Conservation (phyloP, 2,888 invertebrate genomes). For the Malthinus flaveolus region DNA sequence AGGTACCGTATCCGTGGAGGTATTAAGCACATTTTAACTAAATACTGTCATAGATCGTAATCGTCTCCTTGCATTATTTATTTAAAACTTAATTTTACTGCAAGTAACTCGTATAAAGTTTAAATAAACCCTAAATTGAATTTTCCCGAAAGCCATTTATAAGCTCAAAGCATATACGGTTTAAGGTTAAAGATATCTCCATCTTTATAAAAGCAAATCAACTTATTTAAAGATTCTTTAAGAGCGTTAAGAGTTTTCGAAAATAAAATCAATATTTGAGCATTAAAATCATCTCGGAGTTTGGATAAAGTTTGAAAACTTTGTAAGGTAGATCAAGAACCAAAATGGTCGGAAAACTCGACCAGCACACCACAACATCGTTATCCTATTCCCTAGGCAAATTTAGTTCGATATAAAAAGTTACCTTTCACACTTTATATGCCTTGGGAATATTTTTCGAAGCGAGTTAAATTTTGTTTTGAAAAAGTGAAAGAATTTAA, state of each 20-base stretch:
- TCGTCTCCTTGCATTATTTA: conserved; percentile 13
- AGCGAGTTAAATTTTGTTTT: conserved; percentile 4
- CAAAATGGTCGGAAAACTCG: conserved; percentile 11
- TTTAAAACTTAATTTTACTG: not conserved
- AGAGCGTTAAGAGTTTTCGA: not conserved
- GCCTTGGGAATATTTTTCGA: conserved; percentile 7
- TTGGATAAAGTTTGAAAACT: conserved; percentile 11
- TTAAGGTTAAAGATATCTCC: no score
- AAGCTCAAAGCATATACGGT: not conserved
- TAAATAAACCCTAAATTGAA: conserved; percentile 3
- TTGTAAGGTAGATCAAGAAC: conserved; percentile 13
- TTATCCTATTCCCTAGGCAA: conserved; percentile 10
- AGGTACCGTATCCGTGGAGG: no score
- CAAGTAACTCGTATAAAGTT: conserved; percentile 2
- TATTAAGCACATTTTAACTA: conserved; percentile 6
- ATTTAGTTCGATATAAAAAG: conserved; percentile 14
- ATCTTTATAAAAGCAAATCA: no score
- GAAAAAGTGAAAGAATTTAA: not conserved
- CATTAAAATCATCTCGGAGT: not conserved
- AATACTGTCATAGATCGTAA: not conserved
- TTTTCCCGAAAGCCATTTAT: not conserved
- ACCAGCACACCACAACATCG: conserved; percentile 12
- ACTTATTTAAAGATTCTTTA: not conserved
- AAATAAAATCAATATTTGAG: not conserved
- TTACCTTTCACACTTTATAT: conserved; percentile 15